Evolutionary conservation across 2,888 invertebrate species (phyloP).

Genomic region (Plagodis dolabraria): DNA sequence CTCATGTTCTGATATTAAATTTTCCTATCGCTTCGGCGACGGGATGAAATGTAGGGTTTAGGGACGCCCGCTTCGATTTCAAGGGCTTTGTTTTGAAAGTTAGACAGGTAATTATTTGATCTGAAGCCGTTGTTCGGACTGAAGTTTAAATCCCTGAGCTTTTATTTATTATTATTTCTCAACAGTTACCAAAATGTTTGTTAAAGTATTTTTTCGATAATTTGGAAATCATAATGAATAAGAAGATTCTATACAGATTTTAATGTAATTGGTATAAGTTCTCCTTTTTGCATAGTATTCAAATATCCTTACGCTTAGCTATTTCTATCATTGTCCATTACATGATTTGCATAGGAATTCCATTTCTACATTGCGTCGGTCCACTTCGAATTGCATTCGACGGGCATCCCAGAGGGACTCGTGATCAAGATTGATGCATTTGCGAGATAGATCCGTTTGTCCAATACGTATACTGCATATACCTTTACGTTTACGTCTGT

Average conservation of each 20-base stretch:
- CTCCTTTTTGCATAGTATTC: constrained; percentile 26
- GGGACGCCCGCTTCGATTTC: constrained; percentile 1
- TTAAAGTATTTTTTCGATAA: too few species aligned
- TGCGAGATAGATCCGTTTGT: constrained; percentile 52
- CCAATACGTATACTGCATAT: constrained; percentile 31
- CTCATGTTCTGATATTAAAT: constrained; percentile 35
- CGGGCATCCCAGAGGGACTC: constrained; percentile 59
- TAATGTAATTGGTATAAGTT: background rate
- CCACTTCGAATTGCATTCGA: constrained; percentile 51
- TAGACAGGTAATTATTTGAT: too few species aligned
- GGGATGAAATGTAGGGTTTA: constrained; percentile 1
- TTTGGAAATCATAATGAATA: too few species aligned
- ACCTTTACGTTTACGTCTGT: background rate
- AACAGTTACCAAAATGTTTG: too few species aligned
- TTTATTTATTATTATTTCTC: too few species aligned
- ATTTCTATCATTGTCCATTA: constrained; percentile 49
- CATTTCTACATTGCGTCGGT: constrained; percentile 52
- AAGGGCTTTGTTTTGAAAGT: constrained; percentile 4
- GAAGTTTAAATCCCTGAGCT: too few species aligned
- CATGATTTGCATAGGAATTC: constrained; percentile 60
- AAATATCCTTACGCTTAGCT: constrained; percentile 34
- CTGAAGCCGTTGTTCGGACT: too few species aligned
- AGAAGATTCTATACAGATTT: too few species aligned
- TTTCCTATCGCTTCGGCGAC: constrained; percentile 25
- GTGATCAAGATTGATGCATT: constrained; percentile 78